Evolutionary conservation across 1,140 invertebrate genomes (phyloP), one percentile per base, ranked within the genome.

Genomic region (Bombus consobrinus): DNA sequence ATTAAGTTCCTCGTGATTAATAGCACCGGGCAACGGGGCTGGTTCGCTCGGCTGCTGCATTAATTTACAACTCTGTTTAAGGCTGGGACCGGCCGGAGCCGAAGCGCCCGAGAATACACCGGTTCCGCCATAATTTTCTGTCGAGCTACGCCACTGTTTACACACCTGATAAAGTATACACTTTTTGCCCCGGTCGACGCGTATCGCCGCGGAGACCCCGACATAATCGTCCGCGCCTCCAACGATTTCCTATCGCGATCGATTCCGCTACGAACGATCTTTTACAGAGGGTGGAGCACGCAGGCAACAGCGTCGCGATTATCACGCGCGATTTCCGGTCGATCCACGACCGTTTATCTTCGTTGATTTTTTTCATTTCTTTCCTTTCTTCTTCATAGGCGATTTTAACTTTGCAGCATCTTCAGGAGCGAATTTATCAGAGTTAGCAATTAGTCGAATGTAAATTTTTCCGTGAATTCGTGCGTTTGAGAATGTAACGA

Each of bases 1-100:
- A 87, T 87, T 87, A 87, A 87, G 86, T 84, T 84, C 37, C 81
- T 77, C 68, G 82, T 87, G 86, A 87, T 87, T 87, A 87, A 87
- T 79, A 83, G 74, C 86, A 59, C 41, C 62, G 69, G 43, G 85
- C 76, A 86, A 43, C 53, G 71, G 69, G 34, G 73, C 73, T 86
- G 64, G 79, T 69, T 86, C 80, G 53, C 74, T 73, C 81, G 74
- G 39, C 47, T 39, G 74, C 69, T 71, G 81, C 74, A 82, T 87
- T 87, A 87, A 87, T 87, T 87, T 87, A 87, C 86, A 84, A 87
- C 81, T 79, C 74, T 77, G 81, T 84, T 83, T 71, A 77, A 87
- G 81, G 85, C 80, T n/a, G 22, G 79, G n/a, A 34, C 84, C 32
- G 28, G 41, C 32, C 74, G 53, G 47, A 37, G 72, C 53, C 57